Evolutionary conservation across 2,113 vertebrate species (phyloP), one percentile per base, ranked within the genome.

Genomic region (Eolophus roseicapilla): DNA sequence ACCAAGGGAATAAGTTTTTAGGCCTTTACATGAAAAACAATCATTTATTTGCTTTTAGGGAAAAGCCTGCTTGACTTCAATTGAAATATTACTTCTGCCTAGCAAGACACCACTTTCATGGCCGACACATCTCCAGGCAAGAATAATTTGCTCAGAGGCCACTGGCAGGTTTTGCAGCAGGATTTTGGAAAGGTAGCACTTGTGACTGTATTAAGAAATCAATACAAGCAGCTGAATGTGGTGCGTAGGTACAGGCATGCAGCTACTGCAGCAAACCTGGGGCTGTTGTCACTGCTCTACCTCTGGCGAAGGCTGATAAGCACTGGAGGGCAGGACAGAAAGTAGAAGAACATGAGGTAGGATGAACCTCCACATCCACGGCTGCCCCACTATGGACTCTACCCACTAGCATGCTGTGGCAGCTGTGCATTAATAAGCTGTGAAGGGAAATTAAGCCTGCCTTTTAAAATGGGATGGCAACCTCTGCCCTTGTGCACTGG

Each of bases 81-180:
- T 11, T 50, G 63, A 89, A 91, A 64, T 82, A 91, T 31, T 87
- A n/a, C 20, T 75, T 91, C 65, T 81, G 31, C 25, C 50, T 71
- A 46, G 52, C 0, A 3, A 91, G 47, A 71, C 0, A 0, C 13
- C 13, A 28, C 55, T 95, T 87, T 63, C 52, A 47, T 2, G 2
- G 50, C 21, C 76, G 55, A 67, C 24, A 9, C 1, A 5, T 37
- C 31, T 92, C 41, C 29, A 53, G 43, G 62, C 23, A 68, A 60
- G 60, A 82, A 60, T 47, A 83, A 83, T 62, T 95, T 55, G 11
- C 50, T 74, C 28, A 27, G 64, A 91, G 41, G 24, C 59, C 53
- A 65, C 49, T 4, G 5, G 17, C 19, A 60, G 69, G 41, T 75
- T 95, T 90, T 53, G 21, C 20, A 63, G 47, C 19, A 69, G 39